Base-by-base conservation (phyloP, 2,888 invertebrate species). In the Tiliacea citrago region DNA sequence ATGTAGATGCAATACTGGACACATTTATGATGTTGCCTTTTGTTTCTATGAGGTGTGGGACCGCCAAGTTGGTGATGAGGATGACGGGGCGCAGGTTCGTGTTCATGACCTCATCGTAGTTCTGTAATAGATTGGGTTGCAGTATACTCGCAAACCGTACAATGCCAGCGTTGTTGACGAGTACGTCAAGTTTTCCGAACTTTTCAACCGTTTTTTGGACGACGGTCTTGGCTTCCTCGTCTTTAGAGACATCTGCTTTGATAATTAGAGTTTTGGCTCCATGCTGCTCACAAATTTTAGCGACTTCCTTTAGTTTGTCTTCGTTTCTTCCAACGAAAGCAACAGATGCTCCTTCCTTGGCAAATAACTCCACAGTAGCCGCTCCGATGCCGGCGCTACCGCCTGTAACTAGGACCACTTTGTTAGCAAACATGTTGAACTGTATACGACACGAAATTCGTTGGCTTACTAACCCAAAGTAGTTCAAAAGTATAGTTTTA, bases 11-110 rank as follows among this genome's bases (percentile, higher is more conserved):
- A 6, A 87, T 24, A 62, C 91, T 91, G 0, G 91, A 90, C 6
- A 91, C 72, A 24, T 91, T 92, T 0, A 91, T 73, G 8, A 92
- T 86, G n/a, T 89, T 91, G 0, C 91, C 91, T 84, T 90, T 90
- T 1, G 86, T 86, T 61, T 84, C 53, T 7, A 88, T 83, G 0
- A 92, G 73, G 42, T 91, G 75, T 0, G 90, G 90, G 0, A 86
- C 75, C 4, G 90, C 90, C 3, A 89, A 65, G 24, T 60, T 85
- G 0, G 90, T 90, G 8, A 92, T 49, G 2, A 71, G 75, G 7
- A 90, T 57, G 6, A 85, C 85, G 0, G 89, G 69, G 0, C 91
- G 88, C 0, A 91, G 67, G 70, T 92, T 92, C 0, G 84, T 86
- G 13, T 80, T 83, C 80, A 90, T 86, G 0, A 86, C 42, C 39